A percentile compares a stretch with the other conserved stretches of the same genome.
Conservation (phyloP, 2,888 invertebrate genomes). For the Ennomos fuscantarius region DNA sequence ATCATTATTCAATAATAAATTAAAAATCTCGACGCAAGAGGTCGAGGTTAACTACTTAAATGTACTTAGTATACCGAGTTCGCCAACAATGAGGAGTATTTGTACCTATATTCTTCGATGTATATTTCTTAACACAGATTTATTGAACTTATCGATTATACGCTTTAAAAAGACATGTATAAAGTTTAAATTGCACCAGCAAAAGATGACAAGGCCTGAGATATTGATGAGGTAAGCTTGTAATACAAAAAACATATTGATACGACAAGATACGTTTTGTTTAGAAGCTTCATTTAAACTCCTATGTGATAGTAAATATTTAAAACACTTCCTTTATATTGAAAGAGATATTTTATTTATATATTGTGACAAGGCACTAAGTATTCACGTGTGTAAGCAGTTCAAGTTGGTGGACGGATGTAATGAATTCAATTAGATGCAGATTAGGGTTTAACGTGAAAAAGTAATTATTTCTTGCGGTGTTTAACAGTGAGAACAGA, state of each 20-base stretch:
- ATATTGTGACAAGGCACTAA: constrained; percentile 6
- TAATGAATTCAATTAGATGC: constrained; percentile 31
- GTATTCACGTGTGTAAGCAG: not conserved
- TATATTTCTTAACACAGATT: constrained; percentile 39
- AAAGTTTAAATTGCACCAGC: constrained; percentile 29
- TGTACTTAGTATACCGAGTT: constrained; percentile 23
- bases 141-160: constrained; percentile 14
- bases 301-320: constrained; percentile 9
- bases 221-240: constrained; percentile 29
- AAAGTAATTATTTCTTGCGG: constrained; percentile 2
- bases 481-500: not conserved
- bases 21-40: constrained; percentile 24
- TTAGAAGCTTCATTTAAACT: not conserved
- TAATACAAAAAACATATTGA: constrained; percentile 31
- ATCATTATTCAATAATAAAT: too few relatives aligned
- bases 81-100: constrained; percentile 58
- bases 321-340: not conserved
- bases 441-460: constrained; percentile 7
- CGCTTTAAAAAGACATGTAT: constrained; percentile 12
- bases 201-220: constrained; percentile 27
- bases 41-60: constrained; percentile 43
- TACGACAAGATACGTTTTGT: constrained; percentile 22
- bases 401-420: constrained; percentile 1
- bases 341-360: not conserved
- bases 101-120: constrained; percentile 37